These are phyloP conservation scores for Malthinus flaveolus DNA, from an alignment of 2,888 invertebrate species.

Conservation along the genomic window DNA sequence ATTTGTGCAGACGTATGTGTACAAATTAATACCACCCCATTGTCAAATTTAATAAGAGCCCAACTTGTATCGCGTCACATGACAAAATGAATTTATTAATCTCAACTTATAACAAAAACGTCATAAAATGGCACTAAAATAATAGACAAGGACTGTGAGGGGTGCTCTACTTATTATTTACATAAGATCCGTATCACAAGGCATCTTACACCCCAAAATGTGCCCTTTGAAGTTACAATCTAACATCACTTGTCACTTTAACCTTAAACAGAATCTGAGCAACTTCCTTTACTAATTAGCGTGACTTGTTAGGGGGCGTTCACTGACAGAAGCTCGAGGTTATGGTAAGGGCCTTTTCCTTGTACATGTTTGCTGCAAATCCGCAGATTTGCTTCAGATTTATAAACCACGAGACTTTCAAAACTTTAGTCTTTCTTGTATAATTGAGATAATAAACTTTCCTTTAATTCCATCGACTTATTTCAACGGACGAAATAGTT, in stretches of 20 bases:
- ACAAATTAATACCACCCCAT: too few species aligned
- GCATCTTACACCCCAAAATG: constrained; percentile 18
- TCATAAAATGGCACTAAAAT: too few species aligned
- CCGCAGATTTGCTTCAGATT: constrained; percentile 23
- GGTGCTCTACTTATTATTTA: background rate
- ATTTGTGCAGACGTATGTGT: too few species aligned
- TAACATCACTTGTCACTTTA: constrained; percentile 27
- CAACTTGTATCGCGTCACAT: too few species aligned
- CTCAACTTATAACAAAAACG: too few species aligned
- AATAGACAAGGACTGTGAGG: too few species aligned
- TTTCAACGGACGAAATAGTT: too few species aligned
- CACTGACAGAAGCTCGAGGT: constrained; percentile 28
- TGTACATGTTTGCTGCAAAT: constrained; percentile 24
- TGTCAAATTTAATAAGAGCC: too few species aligned
- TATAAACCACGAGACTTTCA: constrained; percentile 8
- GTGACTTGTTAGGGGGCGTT: constrained; percentile 31
- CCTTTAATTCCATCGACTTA: too few species aligned
- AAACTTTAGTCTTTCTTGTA: background rate
- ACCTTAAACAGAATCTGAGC: constrained; percentile 28
- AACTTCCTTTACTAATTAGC: constrained; percentile 32
- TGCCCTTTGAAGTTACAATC: constrained; percentile 24
- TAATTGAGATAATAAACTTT: background rate
- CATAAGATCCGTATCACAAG: constrained; percentile 7
- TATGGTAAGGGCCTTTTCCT: constrained; percentile 28
- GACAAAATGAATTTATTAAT: too few species aligned